Evolutionary conservation across 2,113 vertebrate genomes (phyloP).

Genomic region (Silurus asotus): DNA sequence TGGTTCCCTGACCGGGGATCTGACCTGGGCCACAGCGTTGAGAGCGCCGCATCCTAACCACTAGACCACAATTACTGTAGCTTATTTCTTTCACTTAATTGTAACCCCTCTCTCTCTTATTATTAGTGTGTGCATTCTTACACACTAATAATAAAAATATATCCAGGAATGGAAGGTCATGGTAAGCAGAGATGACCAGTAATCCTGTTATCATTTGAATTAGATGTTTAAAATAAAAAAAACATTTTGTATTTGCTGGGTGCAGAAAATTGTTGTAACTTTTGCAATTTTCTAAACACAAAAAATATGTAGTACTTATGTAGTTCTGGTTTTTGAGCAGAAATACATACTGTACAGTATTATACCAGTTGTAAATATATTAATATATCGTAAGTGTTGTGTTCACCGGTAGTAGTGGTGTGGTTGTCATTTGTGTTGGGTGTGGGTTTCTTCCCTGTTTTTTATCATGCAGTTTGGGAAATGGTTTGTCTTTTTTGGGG

Average conservation of each 20-base stretch:
- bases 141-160: neutral
- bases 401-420: too few species aligned
- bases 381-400: too few species aligned
- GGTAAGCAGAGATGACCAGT: neutral
- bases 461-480: too few species aligned
- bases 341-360: too few species aligned
- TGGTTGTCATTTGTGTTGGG: too few species aligned
- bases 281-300: neutral
- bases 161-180: neutral
- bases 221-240: neutral
- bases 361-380: too few species aligned
- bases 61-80: neutral
- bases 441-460: too few species aligned
- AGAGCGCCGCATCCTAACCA: too few species aligned
- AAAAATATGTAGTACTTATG: neutral
- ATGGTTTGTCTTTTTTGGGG: too few species aligned
- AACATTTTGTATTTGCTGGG: neutral
- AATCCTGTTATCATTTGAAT: neutral
- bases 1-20: too few species aligned
- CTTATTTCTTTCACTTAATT: conserved; percentile 12
- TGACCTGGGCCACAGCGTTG: too few species aligned
- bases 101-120: conserved; percentile 8
- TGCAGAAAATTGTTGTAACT: neutral
- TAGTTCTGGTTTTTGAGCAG: neutral
- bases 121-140: too few species aligned